Evolutionary conservation across 2,113 vertebrate species (phyloP), one percentile per base, ranked within the genome.

Genomic region (Actinemys pallida): DNA sequence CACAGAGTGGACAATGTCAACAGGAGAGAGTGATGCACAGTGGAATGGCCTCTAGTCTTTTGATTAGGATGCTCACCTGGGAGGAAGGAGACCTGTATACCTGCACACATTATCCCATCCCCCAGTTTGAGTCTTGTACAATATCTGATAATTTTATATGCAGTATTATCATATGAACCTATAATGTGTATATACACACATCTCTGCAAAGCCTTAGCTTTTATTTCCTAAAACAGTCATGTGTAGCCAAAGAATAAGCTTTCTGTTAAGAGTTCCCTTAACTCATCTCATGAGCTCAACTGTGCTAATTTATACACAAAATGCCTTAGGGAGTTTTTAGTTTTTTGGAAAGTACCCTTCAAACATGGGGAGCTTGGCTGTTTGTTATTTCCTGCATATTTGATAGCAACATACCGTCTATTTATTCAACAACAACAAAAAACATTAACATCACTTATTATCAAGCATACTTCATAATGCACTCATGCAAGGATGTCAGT

Each of bases 391-490:
- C 52, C 3, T n/a, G 22, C 29, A 5, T 52, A 69, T 22, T 22
- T 72, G 65, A 42, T 25, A 83, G 35, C 19, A 49, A 11, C 31
- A n/a, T 2, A 3, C 1, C 5, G 76, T 85, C 20, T 85, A 8
- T 87, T 87, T 89, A 22, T 81, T 81, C 25, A 81, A 2, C 11
- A 72, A 65, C 29, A 3, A 35, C 47, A 59, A 45, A 27, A 17
- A 93, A 56, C 31, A 83, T 90, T 79, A 95, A 39, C 45, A 93
- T 13, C 65, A 16, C 29, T 87, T 86, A 29, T 8, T 54, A 83
- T 79, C 45, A 90, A 96, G 39, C 6, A 95, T 76, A 81, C 93
- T 45, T 88, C 35, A 88, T 83, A 92, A 92, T 45, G 31, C 7
- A 52, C 52, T 76, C 72, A 80, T 25, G 87, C 20, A 89, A 92